Evolutionary conservation across 1,140 invertebrate genomes (phyloP).

Genomic region (Musca vetustissima): DNA sequence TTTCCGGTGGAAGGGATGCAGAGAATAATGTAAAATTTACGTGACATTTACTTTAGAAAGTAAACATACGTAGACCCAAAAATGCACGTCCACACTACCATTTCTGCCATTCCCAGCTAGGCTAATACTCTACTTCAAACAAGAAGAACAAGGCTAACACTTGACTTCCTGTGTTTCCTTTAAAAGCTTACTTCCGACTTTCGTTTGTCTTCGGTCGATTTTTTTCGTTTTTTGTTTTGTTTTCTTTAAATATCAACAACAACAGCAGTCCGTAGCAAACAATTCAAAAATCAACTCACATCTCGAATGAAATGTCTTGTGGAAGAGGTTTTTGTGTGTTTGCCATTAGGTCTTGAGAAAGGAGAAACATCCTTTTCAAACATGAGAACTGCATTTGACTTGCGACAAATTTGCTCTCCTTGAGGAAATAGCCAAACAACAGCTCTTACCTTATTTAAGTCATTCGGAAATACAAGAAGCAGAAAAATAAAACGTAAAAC

Average conservation of each 20-base stretch:
- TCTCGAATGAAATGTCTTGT: no score
- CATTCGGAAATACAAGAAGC: constrained; percentile 1
- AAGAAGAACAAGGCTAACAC: background rate
- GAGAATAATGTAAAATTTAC: constrained; percentile 22
- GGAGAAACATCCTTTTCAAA: constrained; percentile 14
- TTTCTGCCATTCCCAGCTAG: background rate
- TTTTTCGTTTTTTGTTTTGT: no score
- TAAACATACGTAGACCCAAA: constrained; percentile 15
- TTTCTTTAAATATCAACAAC: no score
- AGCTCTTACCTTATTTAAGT: constrained; percentile 12
- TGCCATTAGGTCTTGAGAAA: background rate
- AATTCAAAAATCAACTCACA: constrained; percentile 13
- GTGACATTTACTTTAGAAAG: constrained; percentile 22
- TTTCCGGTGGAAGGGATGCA: background rate
- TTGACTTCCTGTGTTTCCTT: constrained; percentile 13
- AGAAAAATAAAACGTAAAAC: no score
- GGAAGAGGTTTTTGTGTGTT: background rate
- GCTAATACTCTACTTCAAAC: no score
- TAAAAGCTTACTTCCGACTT: constrained; percentile 10
- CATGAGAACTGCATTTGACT: constrained; percentile 18
- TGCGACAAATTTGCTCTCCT: constrained; percentile 18
- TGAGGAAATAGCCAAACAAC: background rate
- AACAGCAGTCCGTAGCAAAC: background rate
- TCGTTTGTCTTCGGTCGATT: background rate
- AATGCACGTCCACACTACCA: constrained; percentile 12